Conservation (phyloP, 1,140 invertebrate genomes). For the Chionoecetes opilio region DNA sequence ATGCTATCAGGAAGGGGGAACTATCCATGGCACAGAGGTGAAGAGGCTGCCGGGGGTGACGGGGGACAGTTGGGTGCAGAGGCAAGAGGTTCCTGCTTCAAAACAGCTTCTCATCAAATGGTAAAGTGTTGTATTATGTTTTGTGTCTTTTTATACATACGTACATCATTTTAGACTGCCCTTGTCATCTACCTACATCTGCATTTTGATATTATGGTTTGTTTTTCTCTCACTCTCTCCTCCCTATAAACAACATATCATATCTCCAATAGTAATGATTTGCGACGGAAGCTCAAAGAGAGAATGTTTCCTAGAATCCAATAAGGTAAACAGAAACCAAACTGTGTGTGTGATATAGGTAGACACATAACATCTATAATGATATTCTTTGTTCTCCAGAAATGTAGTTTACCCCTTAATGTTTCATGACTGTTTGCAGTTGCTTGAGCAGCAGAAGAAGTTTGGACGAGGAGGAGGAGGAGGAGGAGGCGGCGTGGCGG, state of each 20-base stretch:
- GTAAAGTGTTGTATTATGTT: not conserved
- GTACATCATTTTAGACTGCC: no score
- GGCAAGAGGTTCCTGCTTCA: constrained; percentile 15
- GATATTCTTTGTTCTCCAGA: no score
- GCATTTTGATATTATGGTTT: no score
- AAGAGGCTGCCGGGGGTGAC: not conserved
- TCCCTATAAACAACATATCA: no score
- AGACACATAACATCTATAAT: no score
- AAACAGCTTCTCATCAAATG: constrained; percentile 62
- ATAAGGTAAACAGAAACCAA: no score
- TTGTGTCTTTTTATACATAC: not conserved
- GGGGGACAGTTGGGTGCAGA: not conserved
- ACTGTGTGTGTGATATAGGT: no score
- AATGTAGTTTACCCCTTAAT: not conserved
- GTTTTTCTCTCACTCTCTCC: no score
- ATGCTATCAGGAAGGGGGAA: not conserved
- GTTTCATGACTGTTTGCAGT: not conserved
- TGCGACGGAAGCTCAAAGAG: no score
- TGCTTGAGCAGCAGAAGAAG: constrained; percentile 59
- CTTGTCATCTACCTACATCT: no score
- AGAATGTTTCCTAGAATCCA: no score
- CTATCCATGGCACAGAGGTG: constrained; percentile 37
- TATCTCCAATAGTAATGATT: no score
- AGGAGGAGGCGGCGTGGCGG: constrained; percentile 28
- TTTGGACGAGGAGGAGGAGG: constrained; percentile 35